Evolutionary conservation across 1,140 invertebrate genomes (phyloP), one percentile per base, ranked within the genome.

Genomic region (Drosophila tristis): DNA sequence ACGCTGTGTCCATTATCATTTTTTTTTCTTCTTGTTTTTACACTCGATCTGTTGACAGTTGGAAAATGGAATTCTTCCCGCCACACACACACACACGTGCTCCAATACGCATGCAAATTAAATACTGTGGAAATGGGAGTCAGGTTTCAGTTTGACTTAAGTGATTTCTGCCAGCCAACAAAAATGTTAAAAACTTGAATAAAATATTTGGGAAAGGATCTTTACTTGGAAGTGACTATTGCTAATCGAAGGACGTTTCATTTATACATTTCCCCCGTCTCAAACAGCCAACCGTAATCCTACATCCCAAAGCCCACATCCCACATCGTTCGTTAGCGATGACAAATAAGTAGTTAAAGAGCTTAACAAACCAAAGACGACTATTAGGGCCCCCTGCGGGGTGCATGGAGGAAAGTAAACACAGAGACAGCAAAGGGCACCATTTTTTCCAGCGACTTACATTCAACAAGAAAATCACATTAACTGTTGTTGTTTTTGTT

Each of bases 381-480:
- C 54, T 35, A 43, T 65, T 44, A 42, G 50, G 64, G 31, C 0
- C 9, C 31, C 31, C 31, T 0, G 8, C 0, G 29, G 29, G 3
- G 29, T 2, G 29, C 26, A 7, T 31, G 9, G 31, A 25, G 23
- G n/a, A 20, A 44, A 56, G 25, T 44, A 56, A 56, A n/a, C 25
- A 23, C 35, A 50, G 25, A 29, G 59, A n/a, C 60, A 59, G 59
- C 72, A 74, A 74, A 74, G 72, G 74, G 71, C 72, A 65, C 15
- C 8, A 53, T 74, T 54, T 64, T 58, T 74, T 60, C 54, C n/a
- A 15, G 31, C 42, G 43, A 49, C 61, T 53, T 57, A 13, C 60
- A 60, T 60, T 71, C 74, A 78, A 85, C 81, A 81, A 62, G 82
- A 61, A 86, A 86, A 86, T 81, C 68, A 71, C 81, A 86, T 87